phyloP scores from a whole-genome alignment of 2,113 vertebrate species.

The Tapirus terrestris region DNA sequence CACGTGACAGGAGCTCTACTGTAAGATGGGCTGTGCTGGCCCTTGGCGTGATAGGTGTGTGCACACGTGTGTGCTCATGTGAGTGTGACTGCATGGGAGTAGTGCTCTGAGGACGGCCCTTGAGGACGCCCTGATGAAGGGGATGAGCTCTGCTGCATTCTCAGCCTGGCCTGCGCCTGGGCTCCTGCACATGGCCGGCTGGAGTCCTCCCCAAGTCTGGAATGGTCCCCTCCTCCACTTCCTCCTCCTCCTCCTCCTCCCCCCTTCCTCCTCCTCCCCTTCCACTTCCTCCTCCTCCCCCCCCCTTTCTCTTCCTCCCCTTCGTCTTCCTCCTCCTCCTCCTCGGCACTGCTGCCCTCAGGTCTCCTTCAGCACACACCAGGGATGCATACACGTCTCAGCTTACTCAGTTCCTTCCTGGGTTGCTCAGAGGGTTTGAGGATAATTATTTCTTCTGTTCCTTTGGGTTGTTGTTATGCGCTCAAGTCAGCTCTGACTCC shows the following conservation, averaged over 20 bases:
- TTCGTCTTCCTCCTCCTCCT: accelerated
- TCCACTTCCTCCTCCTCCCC: no score
- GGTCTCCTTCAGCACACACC: accelerated
- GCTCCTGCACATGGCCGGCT: neutral
- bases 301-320: neutral
- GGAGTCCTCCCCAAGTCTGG: neutral
- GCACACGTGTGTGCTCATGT: neutral
- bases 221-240: accelerated
- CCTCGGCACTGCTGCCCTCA: accelerated
- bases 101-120: neutral
- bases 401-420: neutral
- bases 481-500: no score
- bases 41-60: neutral
- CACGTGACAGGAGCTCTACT: neutral
- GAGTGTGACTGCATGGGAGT: accelerated
- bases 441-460: accelerated
- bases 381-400: accelerated
- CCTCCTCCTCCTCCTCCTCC: no score
- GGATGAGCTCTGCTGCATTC: neutral
- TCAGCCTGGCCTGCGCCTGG: no score
- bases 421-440: neutral
- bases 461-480: no score
- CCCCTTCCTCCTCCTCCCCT: neutral
- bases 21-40: neutral
- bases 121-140: accelerated